Base-by-base conservation (phyloP, 2,888 invertebrate species). In the Hydropsyche betteni region DNA sequence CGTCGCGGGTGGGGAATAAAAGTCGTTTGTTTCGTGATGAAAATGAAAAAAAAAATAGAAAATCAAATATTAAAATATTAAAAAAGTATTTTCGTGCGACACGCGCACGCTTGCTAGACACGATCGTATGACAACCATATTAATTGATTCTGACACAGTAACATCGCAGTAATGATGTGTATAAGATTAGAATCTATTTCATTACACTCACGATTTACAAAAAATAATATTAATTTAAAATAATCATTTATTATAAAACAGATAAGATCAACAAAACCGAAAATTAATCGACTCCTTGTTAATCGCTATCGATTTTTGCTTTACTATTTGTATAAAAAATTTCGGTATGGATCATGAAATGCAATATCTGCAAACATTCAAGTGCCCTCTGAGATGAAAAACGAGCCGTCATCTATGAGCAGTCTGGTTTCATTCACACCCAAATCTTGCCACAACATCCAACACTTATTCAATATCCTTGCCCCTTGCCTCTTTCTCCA, bases 391-490 rank as follows among this genome's bases (percentile, higher is more conserved):
- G 16, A 58, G 16, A 8, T 16, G 58, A 8, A n/a, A 16, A 53
- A 53, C n/a, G 5, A 58, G 16, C 24, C 24, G 2, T 24, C 16
- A 24, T 8, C 24, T 58, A 24, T 14, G 24, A 58, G 64, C 64
- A 36, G 36, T 64, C 61, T 61, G 61, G 33, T 7, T 61, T 61
- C 2, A 61, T 61, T 61, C n/a, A 64, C 10, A n/a, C 36, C 33
- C 34, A 64, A 64, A 34, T 34, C 33, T 12, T 64, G 64, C 34
- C 64, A 36, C 36, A 64, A 64, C 36, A 12, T 64, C 64, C n/a
- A 64, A 36, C 64, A 64, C 64, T 64, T 64, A 64, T 64, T 36
- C 64, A 64, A 64, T 64, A 64, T 64, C 64, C 64, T 36, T 61
- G 51, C 16, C n/a, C 16, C 5, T 14, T n/a, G 16, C n/a, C 36